phyloP scores from a whole-genome alignment of 2,888 invertebrate species.

The Leptura quadrifasciata region DNA sequence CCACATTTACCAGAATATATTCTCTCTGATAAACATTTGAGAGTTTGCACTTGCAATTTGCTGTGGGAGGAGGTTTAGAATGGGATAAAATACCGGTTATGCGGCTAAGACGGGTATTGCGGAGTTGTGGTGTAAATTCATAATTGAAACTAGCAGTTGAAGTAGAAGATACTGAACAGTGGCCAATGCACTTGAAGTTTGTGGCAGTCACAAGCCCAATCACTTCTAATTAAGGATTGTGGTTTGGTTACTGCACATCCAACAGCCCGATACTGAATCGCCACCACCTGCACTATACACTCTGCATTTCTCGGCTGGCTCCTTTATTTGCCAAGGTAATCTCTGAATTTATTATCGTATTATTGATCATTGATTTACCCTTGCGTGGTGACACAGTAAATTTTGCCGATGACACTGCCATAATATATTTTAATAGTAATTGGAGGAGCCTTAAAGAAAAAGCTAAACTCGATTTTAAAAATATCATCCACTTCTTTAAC shows the following conservation, averaged over 20 bases:
- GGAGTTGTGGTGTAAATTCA: slow-evolving; percentile 29
- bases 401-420: too few species aligned
- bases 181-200: slow-evolving; percentile 48
- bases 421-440: too few species aligned
- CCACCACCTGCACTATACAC: slow-evolving; percentile 22
- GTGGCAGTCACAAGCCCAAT: slow-evolving; percentile 43
- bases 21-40: slow-evolving; percentile 3
- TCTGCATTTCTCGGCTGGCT: slow-evolving; percentile 8
- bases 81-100: slow-evolving; percentile 13
- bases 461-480: too few species aligned
- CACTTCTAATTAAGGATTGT: slow-evolving; percentile 52
- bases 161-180: slow-evolving; percentile 36
- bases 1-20: slow-evolving; percentile 16
- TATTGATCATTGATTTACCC: too few species aligned
- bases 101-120: not conserved
- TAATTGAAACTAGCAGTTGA: slow-evolving; percentile 25
- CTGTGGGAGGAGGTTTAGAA: not conserved
- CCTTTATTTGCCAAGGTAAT: not conserved
- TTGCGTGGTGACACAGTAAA: too few species aligned
- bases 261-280: slow-evolving; percentile 10
- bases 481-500: too few species aligned
- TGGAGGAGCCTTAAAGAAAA: too few species aligned
- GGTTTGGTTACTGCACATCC: slow-evolving; percentile 38
- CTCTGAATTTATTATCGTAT: too few species aligned
- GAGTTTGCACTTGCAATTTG: slow-evolving; percentile 8